These are phyloP conservation scores for Laterallus jamaicensis DNA, from an alignment of 2,113 vertebrate genomes.

Conservation along the genomic window DNA sequence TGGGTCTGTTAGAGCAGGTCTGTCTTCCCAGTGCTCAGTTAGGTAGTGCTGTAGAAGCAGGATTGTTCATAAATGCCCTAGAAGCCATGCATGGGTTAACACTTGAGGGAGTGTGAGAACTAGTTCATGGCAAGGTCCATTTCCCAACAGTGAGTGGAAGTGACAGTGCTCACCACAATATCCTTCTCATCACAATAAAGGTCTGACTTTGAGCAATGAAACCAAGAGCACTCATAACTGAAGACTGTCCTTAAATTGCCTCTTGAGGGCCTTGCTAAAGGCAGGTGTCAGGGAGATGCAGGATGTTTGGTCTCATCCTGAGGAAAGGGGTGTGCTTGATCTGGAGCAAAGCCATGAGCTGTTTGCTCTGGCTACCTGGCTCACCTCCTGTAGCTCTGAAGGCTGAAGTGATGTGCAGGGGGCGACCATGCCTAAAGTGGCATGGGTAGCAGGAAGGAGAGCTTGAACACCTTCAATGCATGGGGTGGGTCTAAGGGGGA, in stretches of 20 bases:
- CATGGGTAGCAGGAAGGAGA: background rate
- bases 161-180: background rate
- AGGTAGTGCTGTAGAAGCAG: background rate
- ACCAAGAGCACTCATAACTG: background rate
- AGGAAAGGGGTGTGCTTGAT: background rate
- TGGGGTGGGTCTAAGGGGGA: too few species aligned
- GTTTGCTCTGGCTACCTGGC: background rate
- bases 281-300: slow-evolving; percentile 2
- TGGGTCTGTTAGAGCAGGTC: background rate
- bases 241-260: background rate
- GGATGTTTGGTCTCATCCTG: background rate
- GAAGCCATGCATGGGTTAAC: background rate
- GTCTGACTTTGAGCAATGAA: background rate
- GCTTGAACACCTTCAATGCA: background rate
- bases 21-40: accelerated
- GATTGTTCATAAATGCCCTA: background rate
- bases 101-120: background rate
- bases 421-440: accelerated
- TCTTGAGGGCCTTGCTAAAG: accelerated
- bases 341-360: background rate
- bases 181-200: background rate
- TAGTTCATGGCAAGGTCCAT: background rate
- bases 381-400: background rate
- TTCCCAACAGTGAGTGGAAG: background rate
- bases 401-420: background rate